Evolutionary conservation across 2,797 vertebrate species (phyloP).

Genomic region (Oryzias dopingdopingensis): DNA sequence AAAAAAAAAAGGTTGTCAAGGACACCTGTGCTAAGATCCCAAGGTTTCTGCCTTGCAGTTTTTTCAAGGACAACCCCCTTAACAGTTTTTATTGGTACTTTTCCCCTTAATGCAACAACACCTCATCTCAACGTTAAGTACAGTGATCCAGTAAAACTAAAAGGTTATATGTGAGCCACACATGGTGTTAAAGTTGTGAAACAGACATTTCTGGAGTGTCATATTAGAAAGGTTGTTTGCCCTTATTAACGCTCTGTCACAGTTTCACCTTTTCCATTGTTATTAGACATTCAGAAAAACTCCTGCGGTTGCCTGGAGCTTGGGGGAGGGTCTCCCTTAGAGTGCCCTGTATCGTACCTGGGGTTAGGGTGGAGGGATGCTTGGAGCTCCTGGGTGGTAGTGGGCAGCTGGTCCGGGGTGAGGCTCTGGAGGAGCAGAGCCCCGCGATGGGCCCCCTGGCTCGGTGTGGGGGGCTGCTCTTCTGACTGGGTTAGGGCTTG

Average conservation of each 20-base stretch:
- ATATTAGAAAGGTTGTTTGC: slow-evolving; percentile 21
- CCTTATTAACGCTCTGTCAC: not conserved
- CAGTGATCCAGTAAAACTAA: slow-evolving; percentile 50
- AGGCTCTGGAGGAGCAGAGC: too few species aligned
- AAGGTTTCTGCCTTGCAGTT: slow-evolving; percentile 36
- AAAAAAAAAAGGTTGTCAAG: slow-evolving; percentile 7
- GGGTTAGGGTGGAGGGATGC: too few species aligned
- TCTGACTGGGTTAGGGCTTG: too few species aligned
- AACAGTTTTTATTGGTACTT: slow-evolving; percentile 28
- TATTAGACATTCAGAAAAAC: too few species aligned
- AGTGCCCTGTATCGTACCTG: too few species aligned
- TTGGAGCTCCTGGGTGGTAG: too few species aligned
- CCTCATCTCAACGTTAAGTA: slow-evolving; percentile 61
- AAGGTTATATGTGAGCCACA: slow-evolving; percentile 54
- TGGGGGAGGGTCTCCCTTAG: too few species aligned
- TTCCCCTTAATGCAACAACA: slow-evolving; percentile 56
- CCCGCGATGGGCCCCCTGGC: too few species aligned
- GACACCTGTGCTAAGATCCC: slow-evolving; percentile 10
- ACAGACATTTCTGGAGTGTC: slow-evolving; percentile 36
- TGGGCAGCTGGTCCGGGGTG: too few species aligned
- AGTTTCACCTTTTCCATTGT: slow-evolving; percentile 2
- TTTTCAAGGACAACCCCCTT: slow-evolving; percentile 48
- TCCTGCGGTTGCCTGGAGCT: too few species aligned
- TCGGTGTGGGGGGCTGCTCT: too few species aligned
- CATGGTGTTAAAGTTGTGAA: slow-evolving; percentile 50